These are phyloP conservation scores for Nautilus pompilius DNA, from an alignment of 1,140 invertebrate species.

Conservation along the genomic window DNA sequence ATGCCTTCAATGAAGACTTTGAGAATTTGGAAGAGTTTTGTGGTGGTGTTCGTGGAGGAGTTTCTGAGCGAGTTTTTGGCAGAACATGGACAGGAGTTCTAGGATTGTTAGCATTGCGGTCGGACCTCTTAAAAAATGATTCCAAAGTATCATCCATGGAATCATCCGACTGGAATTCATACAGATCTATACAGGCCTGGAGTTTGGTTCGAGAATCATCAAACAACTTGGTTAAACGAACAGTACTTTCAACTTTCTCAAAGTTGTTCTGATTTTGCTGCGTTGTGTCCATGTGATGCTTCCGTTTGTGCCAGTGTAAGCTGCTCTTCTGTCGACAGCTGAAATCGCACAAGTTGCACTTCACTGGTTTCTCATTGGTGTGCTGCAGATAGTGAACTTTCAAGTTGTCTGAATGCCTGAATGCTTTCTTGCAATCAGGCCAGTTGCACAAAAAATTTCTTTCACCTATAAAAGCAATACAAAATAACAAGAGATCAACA, in stretches of 20 bases:
- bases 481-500: not conserved
- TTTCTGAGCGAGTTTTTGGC: too few relatives aligned
- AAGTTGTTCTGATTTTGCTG: not conserved
- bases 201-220: not conserved
- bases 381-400: constrained; percentile 78
- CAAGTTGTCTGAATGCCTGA: constrained; percentile 56
- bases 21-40: too few relatives aligned
- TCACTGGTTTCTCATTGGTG: constrained; percentile 79
- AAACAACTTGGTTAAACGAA: not conserved
- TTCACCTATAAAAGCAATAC: constrained; percentile 31
- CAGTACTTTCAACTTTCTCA: not conserved
- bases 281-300: constrained; percentile 15
- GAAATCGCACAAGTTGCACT: constrained; percentile 64
- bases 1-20: too few relatives aligned
- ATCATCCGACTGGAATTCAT: constrained; percentile 41
- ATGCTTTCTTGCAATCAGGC: constrained; percentile 44
- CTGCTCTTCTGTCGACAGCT: constrained; percentile 44
- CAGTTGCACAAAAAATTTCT: constrained; percentile 43
- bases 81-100: too few relatives aligned
- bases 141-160: constrained; percentile 24
- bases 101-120: not conserved
- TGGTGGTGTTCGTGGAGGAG: too few relatives aligned
- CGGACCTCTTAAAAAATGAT: not conserved
- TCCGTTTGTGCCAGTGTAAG: constrained; percentile 41
- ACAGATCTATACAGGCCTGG: constrained; percentile 21